Percentiles rank a stretch among this genome's conserved stretches.
phyloP scores from a whole-genome alignment of 1,140 invertebrate species.

The Hypothenemus hampei region DNA sequence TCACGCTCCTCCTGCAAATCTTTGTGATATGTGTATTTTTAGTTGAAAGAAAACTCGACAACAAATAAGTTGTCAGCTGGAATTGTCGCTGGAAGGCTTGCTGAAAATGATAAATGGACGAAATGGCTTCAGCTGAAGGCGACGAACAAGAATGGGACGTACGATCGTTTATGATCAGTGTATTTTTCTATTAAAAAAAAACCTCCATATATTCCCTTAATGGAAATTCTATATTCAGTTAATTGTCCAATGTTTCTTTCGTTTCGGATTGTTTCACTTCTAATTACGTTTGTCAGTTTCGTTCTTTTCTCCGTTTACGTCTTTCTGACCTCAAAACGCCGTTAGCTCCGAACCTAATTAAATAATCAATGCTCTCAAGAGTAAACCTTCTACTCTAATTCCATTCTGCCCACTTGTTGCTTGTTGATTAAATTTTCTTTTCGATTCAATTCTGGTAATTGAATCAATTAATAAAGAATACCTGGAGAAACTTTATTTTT shows the following conservation, averaged over 20 bases:
- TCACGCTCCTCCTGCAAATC: constrained; percentile 24
- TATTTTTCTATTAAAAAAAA: constrained; percentile 17
- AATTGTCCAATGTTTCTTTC: too few relatives aligned
- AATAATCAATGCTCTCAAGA: constrained; percentile 16
- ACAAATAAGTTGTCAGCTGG: constrained; percentile 22
- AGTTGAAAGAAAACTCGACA: constrained; percentile 19
- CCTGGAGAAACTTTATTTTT: neutral
- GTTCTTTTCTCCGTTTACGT: constrained; percentile 7
- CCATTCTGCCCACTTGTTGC: constrained; percentile 14
- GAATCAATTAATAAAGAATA: neutral
- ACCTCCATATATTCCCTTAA: too few relatives aligned
- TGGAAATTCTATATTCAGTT: too few relatives aligned
- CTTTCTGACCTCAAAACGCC: constrained; percentile 15
- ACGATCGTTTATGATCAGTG: constrained; percentile 11
- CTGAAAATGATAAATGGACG: constrained; percentile 23
- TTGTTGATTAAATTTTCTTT: constrained; percentile 12
- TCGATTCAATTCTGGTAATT: neutral
- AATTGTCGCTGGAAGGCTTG: constrained; percentile 17
- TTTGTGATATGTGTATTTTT: constrained; percentile 26
- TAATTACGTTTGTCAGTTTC: constrained; percentile 10
- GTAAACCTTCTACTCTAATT: constrained; percentile 14
- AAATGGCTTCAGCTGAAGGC: constrained; percentile 12
- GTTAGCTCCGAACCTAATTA: constrained; percentile 13
- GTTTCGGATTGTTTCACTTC: constrained; percentile 1
- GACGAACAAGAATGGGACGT: neutral